Percentiles rank a stretch among this genome's conserved stretches.
These are phyloP conservation scores for Deilephila porcellus DNA, from an alignment of 2,888 invertebrate species.

Conservation along the genomic window DNA sequence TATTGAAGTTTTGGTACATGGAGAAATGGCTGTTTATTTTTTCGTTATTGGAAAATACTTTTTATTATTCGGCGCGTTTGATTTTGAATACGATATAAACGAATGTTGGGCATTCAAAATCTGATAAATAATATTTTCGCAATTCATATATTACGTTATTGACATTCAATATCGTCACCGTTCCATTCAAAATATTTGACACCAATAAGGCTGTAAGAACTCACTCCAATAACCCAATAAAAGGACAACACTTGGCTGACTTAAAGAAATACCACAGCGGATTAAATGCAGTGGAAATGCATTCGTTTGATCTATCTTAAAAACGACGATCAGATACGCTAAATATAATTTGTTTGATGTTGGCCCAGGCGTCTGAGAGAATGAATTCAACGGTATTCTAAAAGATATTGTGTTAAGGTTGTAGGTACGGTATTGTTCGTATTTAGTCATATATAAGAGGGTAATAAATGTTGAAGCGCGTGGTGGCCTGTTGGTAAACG, in stretches of 20 bases:
- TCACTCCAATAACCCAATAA: slow-evolving; percentile 9
- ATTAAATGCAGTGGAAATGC: slow-evolving; percentile 21
- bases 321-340: slow-evolving; percentile 3
- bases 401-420: too few relatives aligned
- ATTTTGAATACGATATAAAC: too few relatives aligned
- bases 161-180: not conserved
- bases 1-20: not conserved
- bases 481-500: too few relatives aligned
- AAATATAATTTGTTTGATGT: slow-evolving; percentile 7
- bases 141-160: too few relatives aligned
- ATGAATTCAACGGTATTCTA: not conserved
- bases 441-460: too few relatives aligned
- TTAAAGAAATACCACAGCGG: slow-evolving; percentile 2
- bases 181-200: not conserved
- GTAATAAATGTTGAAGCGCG: too few relatives aligned
- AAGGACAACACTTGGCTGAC: not conserved
- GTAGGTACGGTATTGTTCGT: too few relatives aligned
- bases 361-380: not conserved
- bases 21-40: not conserved
- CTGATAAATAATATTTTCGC: too few relatives aligned
- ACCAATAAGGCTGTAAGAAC: not conserved
- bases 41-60: too few relatives aligned
- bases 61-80: too few relatives aligned
- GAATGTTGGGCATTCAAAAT: too few relatives aligned
- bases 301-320: slow-evolving; percentile 14